Percentiles rank a stretch among this genome's conserved stretches.
Evolutionary conservation across 2,888 invertebrate genomes (phyloP).

Genomic region (Sipha maydis): DNA sequence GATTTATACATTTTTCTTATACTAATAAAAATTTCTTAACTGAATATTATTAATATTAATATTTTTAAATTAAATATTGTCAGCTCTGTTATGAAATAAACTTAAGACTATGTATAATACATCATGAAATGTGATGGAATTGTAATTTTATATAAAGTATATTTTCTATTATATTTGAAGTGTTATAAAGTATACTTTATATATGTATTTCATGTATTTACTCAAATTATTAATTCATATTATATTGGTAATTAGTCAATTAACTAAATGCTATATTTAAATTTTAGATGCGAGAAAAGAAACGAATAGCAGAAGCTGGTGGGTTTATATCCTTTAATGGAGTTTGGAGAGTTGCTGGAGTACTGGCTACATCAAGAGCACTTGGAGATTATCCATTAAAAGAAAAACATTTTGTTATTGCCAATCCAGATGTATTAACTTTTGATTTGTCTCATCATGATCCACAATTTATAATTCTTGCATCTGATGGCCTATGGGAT

Average conservation of each 20-base stretch:
- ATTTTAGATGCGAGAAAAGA: conserved; percentile 83
- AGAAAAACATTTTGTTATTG: conserved; percentile 91
- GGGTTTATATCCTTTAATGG: conserved; percentile 95
- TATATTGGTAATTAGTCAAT: background rate
- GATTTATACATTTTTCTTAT: too few species aligned
- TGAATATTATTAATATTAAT: too few species aligned
- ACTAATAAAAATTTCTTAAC: too few species aligned
- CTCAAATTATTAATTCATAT: too few species aligned
- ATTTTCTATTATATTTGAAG: too few species aligned
- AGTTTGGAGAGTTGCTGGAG: conserved; percentile 95
- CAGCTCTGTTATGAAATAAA: too few species aligned
- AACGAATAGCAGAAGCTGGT: conserved; percentile 92
- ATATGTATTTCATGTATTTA: too few species aligned
- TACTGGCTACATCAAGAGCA: conserved; percentile 92
- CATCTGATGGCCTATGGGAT: conserved; percentile 97
- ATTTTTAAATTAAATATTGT: too few species aligned
- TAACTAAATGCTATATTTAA: background rate
- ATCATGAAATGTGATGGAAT: too few species aligned
- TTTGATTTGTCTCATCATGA: conserved; percentile 88
- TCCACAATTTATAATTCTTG: conserved; percentile 89
- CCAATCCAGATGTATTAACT: conserved; percentile 93
- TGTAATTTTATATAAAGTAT: too few species aligned
- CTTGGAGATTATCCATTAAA: conserved; percentile 95
- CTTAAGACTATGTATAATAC: too few species aligned
- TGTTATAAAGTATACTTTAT: too few species aligned